Conservation (phyloP, 1,140 invertebrate species). For the Apis mellifera region Amel_HAv3.1 CM009938.2:3444501-3445000, state of each 20-base stretch:
- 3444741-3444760: too few species aligned
- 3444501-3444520: constrained; percentile 98
- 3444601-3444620: constrained; percentile 96
- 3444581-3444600: constrained; percentile 98
- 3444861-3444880: constrained; percentile 98
- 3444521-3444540: constrained; percentile 94
- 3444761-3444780: neutral
- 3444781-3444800: constrained; percentile 26
- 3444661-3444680: constrained; percentile 96
- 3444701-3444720: constrained; percentile 1
- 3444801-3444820: constrained; percentile 85
- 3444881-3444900: constrained; percentile 97
- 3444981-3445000: constrained; percentile 28
- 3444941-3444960: constrained; percentile 81
- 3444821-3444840: constrained; percentile 93
- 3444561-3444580: constrained; percentile 95
- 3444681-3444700: constrained; percentile 86
- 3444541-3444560: constrained; percentile 84
- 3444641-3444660: constrained; percentile 90
- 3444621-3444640: constrained; percentile 94
- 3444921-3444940: constrained; percentile 97
- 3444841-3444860: constrained; percentile 99
- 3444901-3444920: constrained; percentile 95
- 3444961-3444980: constrained; percentile 36
- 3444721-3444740: neutral